A percentile compares a stretch with the other conserved stretches of the same genome.
These are phyloP conservation scores for Geodia barretti DNA, from an alignment of 37 sponge, comb jelly and placozoan genomes.

Conservation along the genomic window DNA sequence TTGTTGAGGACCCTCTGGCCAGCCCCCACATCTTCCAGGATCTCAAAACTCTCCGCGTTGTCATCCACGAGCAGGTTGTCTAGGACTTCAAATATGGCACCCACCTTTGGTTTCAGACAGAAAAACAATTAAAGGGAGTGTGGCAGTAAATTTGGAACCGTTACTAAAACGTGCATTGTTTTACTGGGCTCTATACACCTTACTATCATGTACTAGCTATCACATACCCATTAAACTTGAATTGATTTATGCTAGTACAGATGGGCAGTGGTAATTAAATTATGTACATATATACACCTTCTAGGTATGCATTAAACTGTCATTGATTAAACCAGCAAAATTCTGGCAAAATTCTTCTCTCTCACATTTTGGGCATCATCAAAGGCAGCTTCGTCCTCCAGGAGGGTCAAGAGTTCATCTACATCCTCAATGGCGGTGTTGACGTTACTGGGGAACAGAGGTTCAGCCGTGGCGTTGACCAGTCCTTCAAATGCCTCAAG, in stretches of 20 bases:
- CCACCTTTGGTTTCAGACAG: too few species aligned
- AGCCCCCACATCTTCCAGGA: neutral
- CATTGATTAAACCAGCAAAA: too few species aligned
- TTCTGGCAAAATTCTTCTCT: neutral
- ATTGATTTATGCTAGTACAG: too few species aligned
- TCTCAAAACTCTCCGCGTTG: neutral
- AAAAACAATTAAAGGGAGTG: neutral
- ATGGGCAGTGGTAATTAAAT: too few species aligned
- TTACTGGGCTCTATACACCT: too few species aligned
- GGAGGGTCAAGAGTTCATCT: neutral
- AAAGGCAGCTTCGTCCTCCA: neutral
- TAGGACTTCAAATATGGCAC: conserved; percentile 1
- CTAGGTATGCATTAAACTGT: too few species aligned
- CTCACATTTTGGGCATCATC: neutral
- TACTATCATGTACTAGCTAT: too few species aligned
- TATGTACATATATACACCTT: too few species aligned
- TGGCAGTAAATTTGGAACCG: too few species aligned
- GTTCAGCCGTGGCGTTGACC: neutral
- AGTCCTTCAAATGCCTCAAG: neutral
- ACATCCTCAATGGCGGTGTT: conserved; percentile 32
- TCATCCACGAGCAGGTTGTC: conserved; percentile 15
- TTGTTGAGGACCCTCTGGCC: conserved; percentile 20
- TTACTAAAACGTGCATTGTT: too few species aligned
- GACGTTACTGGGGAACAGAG: conserved; percentile 40
- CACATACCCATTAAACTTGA: too few species aligned